phyloP scores from a whole-genome alignment of 1,140 invertebrate genomes.

The Tetranychus urticae region DNA sequence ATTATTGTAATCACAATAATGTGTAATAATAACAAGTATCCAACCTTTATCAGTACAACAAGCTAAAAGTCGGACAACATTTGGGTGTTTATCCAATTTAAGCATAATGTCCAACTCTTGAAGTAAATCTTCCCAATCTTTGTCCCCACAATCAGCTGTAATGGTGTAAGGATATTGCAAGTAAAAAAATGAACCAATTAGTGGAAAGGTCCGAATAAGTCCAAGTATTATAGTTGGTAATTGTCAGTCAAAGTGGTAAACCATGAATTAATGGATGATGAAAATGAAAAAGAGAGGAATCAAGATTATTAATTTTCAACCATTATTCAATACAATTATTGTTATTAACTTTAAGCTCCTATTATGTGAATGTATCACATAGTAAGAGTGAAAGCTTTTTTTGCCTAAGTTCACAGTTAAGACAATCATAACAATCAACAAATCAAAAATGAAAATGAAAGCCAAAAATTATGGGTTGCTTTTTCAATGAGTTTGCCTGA shows the following conservation, averaged over 20 bases:
- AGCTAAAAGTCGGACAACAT: slow-evolving; percentile 56
- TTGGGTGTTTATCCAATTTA: slow-evolving; percentile 54
- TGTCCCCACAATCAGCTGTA: slow-evolving; percentile 42
- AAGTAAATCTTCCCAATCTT: slow-evolving; percentile 50
- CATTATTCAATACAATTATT: too few species aligned
- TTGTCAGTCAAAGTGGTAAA: too few species aligned
- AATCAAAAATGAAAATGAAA: too few species aligned
- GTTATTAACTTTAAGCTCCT: too few species aligned
- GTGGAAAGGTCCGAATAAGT: background rate
- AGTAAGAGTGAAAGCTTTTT: too few species aligned
- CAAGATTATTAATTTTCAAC: background rate
- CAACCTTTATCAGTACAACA: slow-evolving; percentile 57
- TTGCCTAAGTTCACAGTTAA: too few species aligned
- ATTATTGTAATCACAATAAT: too few species aligned
- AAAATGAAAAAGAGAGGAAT: background rate
- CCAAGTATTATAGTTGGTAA: background rate
- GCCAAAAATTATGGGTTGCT: too few species aligned
- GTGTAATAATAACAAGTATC: background rate
- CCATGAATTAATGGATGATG: too few species aligned
- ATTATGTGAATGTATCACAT: too few species aligned
- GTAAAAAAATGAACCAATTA: background rate
- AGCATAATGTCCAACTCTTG: slow-evolving; percentile 58
- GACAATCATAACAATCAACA: too few species aligned
- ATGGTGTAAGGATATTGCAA: slow-evolving; percentile 17
- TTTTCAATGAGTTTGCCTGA: too few species aligned